A percentile compares a stretch with the other conserved stretches of the same genome.
These are phyloP conservation scores for Pomatorhinus ruficollis DNA, from an alignment of 2,113 vertebrate genomes.

Conservation along the genomic window DNA sequence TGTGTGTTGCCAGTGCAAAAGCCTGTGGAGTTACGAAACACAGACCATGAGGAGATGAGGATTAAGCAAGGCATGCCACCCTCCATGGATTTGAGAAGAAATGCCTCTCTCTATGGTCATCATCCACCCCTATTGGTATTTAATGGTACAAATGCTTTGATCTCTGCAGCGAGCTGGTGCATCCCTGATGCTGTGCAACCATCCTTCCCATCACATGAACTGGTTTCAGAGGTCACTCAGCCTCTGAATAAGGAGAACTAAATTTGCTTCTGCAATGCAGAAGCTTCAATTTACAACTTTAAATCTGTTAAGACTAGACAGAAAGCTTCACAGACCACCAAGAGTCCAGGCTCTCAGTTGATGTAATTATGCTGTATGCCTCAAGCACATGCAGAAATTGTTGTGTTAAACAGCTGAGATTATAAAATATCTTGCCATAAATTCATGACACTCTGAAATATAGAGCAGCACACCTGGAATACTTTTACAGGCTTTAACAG, in stretches of 20 bases:
- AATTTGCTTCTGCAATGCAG: background rate
- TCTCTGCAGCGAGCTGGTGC: background rate
- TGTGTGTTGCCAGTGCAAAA: background rate
- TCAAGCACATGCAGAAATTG: background rate
- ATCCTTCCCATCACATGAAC: background rate
- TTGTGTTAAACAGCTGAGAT: background rate
- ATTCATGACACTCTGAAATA: background rate
- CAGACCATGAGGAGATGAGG: background rate
- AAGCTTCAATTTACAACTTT: background rate
- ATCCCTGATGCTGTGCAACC: background rate
- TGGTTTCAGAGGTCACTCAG: rapidly evolving
- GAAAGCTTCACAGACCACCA: background rate
- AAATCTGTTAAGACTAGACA: background rate
- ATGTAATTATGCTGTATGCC: background rate
- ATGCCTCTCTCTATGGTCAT: background rate
- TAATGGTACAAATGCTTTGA: background rate
- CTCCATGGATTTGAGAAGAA: background rate
- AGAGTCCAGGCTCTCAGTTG: background rate
- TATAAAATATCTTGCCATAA: background rate
- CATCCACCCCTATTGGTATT: background rate
- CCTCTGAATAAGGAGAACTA: background rate
- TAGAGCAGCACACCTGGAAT: background rate
- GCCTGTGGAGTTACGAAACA: background rate
- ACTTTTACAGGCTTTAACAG: background rate
- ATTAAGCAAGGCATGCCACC: background rate